phyloP scores from a whole-genome alignment of 2,888 invertebrate genomes.

The Erebia aethiops region DNA sequence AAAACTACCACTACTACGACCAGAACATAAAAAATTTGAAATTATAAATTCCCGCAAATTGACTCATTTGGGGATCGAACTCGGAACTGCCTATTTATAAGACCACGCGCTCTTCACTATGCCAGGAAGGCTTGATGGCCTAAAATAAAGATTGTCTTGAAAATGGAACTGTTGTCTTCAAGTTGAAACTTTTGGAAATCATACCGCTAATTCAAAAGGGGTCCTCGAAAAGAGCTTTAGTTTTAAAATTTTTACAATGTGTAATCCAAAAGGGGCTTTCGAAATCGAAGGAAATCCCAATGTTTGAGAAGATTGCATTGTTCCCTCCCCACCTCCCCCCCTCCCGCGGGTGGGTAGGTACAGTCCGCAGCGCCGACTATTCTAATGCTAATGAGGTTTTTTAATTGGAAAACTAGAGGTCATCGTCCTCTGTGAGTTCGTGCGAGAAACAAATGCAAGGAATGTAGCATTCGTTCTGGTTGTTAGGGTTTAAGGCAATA shows the following conservation, averaged over 20 bases:
- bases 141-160: no score
- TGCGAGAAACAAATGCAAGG: background rate
- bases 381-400: constrained; percentile 25
- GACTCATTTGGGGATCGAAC: no score
- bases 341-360: background rate
- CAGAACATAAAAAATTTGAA: no score
- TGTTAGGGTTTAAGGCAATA: background rate
- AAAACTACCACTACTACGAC: no score
- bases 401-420: constrained; percentile 20
- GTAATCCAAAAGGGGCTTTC: background rate
- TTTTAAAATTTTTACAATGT: background rate
- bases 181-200: no score
- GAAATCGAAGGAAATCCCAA: constrained; percentile 9
- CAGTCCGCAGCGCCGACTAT: constrained; percentile 17
- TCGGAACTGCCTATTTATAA: no score
- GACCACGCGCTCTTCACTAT: no score
- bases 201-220: background rate
- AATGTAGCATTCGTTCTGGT: background rate
- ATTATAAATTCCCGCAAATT: no score
- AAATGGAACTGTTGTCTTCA: no score
- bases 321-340: background rate
- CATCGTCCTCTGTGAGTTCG: background rate
- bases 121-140: no score
- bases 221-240: background rate
- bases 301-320: constrained; percentile 10